Evolutionary conservation across 1,140 invertebrate genomes (phyloP).

Genomic region (Macrobrachium nipponense): DNA sequence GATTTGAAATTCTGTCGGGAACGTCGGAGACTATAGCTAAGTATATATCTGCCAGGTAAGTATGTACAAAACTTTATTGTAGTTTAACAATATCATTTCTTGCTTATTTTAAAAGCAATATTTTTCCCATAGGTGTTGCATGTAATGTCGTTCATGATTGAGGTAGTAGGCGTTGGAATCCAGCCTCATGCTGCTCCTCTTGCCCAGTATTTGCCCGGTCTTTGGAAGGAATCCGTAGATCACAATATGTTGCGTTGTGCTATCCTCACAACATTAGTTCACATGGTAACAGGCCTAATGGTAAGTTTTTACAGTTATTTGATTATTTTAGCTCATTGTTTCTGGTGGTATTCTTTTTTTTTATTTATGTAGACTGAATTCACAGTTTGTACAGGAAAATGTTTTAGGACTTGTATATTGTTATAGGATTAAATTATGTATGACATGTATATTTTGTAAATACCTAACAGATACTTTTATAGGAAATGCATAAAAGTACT

Average conservation of each 20-base stretch:
- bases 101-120: background rate
- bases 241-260: slow-evolving; percentile 93
- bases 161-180: slow-evolving; percentile 83
- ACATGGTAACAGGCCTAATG: slow-evolving; percentile 73
- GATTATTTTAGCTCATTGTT: background rate
- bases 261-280: slow-evolving; percentile 86
- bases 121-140: slow-evolving; percentile 87
- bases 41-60: too few relatives aligned
- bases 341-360: background rate
- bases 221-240: slow-evolving; percentile 88
- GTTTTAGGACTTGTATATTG: too few relatives aligned
- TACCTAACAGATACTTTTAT: too few relatives aligned
- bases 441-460: too few relatives aligned
- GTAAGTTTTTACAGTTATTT: slow-evolving; percentile 29
- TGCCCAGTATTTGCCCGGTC: slow-evolving; percentile 83
- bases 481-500: too few relatives aligned
- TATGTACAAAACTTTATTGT: too few relatives aligned
- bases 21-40: too few relatives aligned
- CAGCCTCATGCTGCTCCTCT: slow-evolving; percentile 76
- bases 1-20: too few relatives aligned
- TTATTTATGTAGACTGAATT: background rate
- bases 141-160: slow-evolving; percentile 90
- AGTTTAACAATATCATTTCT: too few relatives aligned
- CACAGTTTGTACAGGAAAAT: too few relatives aligned
- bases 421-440: too few relatives aligned